Evolutionary conservation across 2,113 vertebrate genomes (phyloP).

Genomic region (Salvelinus alpinus): DNA sequence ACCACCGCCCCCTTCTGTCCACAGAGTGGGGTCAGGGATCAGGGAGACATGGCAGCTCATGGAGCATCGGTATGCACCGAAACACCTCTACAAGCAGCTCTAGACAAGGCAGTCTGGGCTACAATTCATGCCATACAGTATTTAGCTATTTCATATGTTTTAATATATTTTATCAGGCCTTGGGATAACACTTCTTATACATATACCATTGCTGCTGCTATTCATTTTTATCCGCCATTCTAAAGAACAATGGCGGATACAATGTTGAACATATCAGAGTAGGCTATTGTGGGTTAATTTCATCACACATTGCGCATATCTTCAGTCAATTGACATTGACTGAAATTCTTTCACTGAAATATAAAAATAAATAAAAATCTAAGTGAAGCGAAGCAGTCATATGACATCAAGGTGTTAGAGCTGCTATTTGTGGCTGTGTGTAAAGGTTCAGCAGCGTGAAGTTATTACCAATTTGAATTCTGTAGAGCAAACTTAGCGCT

Average conservation of each 20-base stretch:
- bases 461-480: conserved; percentile 54
- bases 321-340: not conserved
- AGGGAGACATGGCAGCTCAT: conserved; percentile 17
- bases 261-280: too few relatives aligned
- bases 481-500: conserved; percentile 35
- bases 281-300: too few relatives aligned
- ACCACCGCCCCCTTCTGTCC: conserved; percentile 9
- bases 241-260: too few relatives aligned
- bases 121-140: not conserved
- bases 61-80: not conserved
- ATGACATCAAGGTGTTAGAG: conserved; percentile 10
- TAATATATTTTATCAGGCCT: too few relatives aligned
- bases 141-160: not conserved
- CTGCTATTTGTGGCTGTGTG: conserved; percentile 49
- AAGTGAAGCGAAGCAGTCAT: conserved; percentile 11
- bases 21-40: not conserved
- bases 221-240: too few relatives aligned
- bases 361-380: conserved; percentile 20
- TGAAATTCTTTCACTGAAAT: not conserved
- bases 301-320: too few relatives aligned
- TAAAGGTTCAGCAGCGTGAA: conserved; percentile 54
- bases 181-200: too few relatives aligned
- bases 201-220: too few relatives aligned
- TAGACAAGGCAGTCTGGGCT: not conserved
- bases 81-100: conserved; percentile 3